Evolutionary conservation across 2,888 invertebrate genomes (phyloP).

Genomic region (Gisinianus flammeolus): DNA sequence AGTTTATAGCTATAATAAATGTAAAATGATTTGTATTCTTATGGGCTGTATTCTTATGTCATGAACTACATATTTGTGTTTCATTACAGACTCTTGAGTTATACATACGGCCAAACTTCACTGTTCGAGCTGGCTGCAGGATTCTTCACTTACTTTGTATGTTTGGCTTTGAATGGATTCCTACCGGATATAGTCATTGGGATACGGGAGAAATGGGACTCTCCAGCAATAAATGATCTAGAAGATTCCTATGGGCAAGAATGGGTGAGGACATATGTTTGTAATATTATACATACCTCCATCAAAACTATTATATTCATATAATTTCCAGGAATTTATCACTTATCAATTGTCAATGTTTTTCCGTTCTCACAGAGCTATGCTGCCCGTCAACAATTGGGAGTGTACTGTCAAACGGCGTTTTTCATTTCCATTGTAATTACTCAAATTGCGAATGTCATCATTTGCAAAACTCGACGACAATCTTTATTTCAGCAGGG

Average conservation of each 20-base stretch:
- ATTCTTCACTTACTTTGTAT: conserved; percentile 53
- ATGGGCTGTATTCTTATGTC: background rate
- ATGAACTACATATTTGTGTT: conserved; percentile 3
- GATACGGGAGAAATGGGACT: conserved; percentile 45
- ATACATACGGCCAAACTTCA: conserved; percentile 55
- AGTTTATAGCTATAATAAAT: background rate
- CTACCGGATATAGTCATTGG: conserved; percentile 45
- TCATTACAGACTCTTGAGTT: conserved; percentile 47
- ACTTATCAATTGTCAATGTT: too few species aligned
- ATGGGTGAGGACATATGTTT: conserved; percentile 41
- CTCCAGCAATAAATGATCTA: conserved; percentile 51
- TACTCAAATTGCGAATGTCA: conserved; percentile 54
- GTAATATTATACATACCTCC: too few species aligned
- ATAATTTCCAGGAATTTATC: too few species aligned
- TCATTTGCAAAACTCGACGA: conserved; percentile 54
- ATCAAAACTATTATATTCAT: too few species aligned
- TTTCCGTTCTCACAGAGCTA: too few species aligned
- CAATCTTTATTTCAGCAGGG: conserved; percentile 54
- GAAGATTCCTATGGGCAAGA: conserved; percentile 56
- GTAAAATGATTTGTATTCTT: background rate
- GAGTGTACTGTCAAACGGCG: conserved; percentile 49
- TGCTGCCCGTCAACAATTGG: conserved; percentile 45
- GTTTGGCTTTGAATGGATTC: conserved; percentile 51
- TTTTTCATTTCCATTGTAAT: conserved; percentile 56
- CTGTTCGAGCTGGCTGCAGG: conserved; percentile 50